Evolutionary conservation across 2,888 invertebrate species (phyloP), one percentile per base, ranked within the genome.

Genomic region (Leistus spinibarbis): DNA sequence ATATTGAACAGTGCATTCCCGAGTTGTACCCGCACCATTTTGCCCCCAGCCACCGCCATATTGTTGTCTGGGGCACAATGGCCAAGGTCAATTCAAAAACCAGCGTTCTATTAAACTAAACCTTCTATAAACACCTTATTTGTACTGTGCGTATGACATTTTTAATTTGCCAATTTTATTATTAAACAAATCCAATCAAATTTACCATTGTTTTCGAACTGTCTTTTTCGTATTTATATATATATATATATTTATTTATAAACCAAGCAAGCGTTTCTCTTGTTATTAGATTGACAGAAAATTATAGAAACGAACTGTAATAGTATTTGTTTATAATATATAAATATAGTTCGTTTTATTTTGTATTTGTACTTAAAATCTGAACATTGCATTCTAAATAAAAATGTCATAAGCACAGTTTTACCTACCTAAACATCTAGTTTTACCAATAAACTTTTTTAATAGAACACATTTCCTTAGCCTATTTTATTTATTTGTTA

Each of bases 401-500:
- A 68, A 75, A 75, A 69, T 69, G 74, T 75, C 63, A 75, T 13
- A 19, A 63, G 62, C 68, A 69, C 74, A 75, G 64, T 27, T 60
- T 19, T 54, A 66, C 83, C 81, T 83, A 82, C 79, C 77, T 75
- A 80, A 80, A 85, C 84, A 84, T 82, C 83, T 84, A 84, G 80
- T 80, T 81, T 82, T 82, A 83, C 83, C 82, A 83, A 83, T 83
- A 82, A 83, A 83, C 74, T 75, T 75, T n/a, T 82, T 82, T 80
- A 82, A 81, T 81, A 83, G 82, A 84, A 84, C 83, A 84, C 83
- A 83, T 82, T 82, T 82, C 81, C 83, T 83, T 84, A 84, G 79
- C 78, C 78, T 79, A 79, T 79, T 76, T 77, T 78, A 76, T 77
- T 60, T 60, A 60, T 22, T 22, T 60, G 1, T 60, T 60, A 76